Evolutionary conservation across 1,140 invertebrate species (phyloP), one percentile per base, ranked within the genome.

Genomic region (Cydia splendana): DNA sequence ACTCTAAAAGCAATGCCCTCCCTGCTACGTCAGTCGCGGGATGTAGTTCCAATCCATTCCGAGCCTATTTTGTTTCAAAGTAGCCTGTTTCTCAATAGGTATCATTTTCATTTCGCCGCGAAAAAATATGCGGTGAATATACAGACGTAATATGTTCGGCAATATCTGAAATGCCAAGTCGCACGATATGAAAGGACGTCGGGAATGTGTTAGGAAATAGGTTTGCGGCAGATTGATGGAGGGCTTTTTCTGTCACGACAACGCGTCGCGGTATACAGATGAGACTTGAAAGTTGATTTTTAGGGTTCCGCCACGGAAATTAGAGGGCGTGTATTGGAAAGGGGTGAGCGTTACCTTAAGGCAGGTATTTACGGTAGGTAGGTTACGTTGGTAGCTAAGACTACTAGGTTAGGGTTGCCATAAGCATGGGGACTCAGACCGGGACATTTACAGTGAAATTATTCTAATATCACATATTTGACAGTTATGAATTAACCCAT

Each of bases 191-290:
- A 84, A 86, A 84, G 83, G 83, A 79, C 78, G 84, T 75, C 77
- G 80, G 83, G 78, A 82, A 86, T 85, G 82, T 86, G 84, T 85
- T 84, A 83, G 84, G 81, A 85, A 88, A 87, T 87, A 86, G 87
- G 83, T 87, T 85, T 79, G 78, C 81, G 80, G 80, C 78, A 82
- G 87, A 89, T 88, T 89, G 86, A 88, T 89, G 79, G 86, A 86
- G 84, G 85, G 87, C 82, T 85, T 88, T 87, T 82, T 84, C 78
- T 82, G 87, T 88, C 85, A 84, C 79, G 80, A 83, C 83, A 82
- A 81, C 83, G 81, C 80, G 80, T 81, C 77, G 67, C 34, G 79
- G 74, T 76, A 75, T 77, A 78, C 76, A 80, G 74, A 83, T 79
- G 84, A 81, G 77, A 79, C 80, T 78, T 77, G 78, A 79, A 79